Evolutionary conservation across 2,113 vertebrate genomes (phyloP).

Genomic region (Larimichthys crocea): DNA sequence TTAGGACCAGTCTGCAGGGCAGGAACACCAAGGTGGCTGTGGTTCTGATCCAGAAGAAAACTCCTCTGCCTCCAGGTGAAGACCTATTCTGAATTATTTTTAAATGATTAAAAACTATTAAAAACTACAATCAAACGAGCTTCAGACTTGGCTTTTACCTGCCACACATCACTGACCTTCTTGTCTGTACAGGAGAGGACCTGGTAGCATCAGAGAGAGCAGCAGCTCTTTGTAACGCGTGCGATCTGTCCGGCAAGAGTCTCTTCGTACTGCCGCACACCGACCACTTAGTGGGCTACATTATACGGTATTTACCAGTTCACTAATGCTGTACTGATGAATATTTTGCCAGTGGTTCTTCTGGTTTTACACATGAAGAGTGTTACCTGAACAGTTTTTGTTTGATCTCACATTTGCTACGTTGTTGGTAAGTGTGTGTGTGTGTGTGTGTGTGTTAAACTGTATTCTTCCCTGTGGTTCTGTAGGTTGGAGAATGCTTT

Average conservation of each 20-base stretch:
- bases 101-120: too few relatives aligned
- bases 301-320: constrained; percentile 89
- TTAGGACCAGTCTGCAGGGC: constrained; percentile 96
- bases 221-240: constrained; percentile 91
- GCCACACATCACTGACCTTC: background rate
- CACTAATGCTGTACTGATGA: background rate
- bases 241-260: constrained; percentile 97
- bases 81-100: background rate
- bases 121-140: background rate
- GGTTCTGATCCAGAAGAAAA: constrained; percentile 99
- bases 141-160: background rate
- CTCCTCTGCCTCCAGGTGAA: constrained; percentile 95
- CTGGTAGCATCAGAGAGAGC: constrained; percentile 96
- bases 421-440: too few relatives aligned
- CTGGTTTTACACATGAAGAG: too few relatives aligned
- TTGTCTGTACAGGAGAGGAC: constrained; percentile 90
- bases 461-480: background rate
- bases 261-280: constrained; percentile 98
- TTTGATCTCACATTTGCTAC: background rate
- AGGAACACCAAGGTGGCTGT: constrained; percentile 98
- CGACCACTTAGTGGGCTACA: constrained; percentile 98
- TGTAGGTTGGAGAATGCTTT: constrained; percentile 97
- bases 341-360: background rate
- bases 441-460: background rate
- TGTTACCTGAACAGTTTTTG: too few relatives aligned